Conservation (phyloP, 2,888 invertebrate species). For the Calameuta pallipes region DNA sequence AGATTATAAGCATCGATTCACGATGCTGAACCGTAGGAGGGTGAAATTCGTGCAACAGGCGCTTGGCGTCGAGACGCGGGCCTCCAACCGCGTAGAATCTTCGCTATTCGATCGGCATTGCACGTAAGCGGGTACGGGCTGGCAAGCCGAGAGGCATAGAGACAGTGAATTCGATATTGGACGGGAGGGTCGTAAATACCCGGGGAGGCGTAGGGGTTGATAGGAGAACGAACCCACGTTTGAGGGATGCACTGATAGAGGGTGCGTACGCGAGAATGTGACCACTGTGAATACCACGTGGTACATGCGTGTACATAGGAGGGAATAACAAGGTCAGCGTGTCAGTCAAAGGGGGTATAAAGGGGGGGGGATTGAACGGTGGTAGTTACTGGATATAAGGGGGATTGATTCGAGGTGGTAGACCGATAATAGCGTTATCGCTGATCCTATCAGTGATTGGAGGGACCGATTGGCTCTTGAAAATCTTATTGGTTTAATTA, state of each 20-base stretch:
- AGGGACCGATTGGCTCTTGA: background rate
- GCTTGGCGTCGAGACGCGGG: conserved; percentile 32
- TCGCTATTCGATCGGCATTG: conserved; percentile 60
- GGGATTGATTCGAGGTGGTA: background rate
- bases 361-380: background rate
- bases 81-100: conserved; percentile 59
- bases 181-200: background rate
- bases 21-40: background rate
- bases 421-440: conserved; percentile 33
- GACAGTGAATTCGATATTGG: background rate
- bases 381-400: background rate
- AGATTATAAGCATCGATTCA: background rate
- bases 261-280: background rate
- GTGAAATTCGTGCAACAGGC: conserved; percentile 43
- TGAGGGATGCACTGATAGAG: background rate
- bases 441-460: conserved; percentile 23
- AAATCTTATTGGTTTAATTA: background rate
- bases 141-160: background rate
- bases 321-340: conserved; percentile 55
- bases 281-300: background rate
- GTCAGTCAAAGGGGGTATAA: conserved; percentile 41
- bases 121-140: background rate
- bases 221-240: background rate
- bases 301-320: conserved; percentile 25
- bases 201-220: background rate